phyloP scores from a whole-genome alignment of 1,140 invertebrate species.

The Drosophila suzukii region DNA sequence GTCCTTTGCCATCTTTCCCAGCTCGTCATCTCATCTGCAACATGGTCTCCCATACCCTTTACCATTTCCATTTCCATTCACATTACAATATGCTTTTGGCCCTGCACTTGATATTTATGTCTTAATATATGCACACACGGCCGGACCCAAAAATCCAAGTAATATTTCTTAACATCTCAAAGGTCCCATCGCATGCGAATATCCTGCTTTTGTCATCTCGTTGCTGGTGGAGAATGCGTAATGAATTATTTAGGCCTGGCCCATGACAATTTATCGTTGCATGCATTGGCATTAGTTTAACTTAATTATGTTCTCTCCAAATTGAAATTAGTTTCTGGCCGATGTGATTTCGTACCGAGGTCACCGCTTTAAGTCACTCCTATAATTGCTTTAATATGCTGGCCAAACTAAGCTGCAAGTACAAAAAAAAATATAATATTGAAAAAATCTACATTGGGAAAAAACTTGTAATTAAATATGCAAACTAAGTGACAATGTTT shows the following conservation, averaged over 20 bases:
- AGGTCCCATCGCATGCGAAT: constrained; percentile 16
- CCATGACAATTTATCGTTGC: constrained; percentile 47
- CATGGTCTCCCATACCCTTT: neutral
- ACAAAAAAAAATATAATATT: constrained; percentile 3
- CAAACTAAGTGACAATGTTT: constrained; percentile 60
- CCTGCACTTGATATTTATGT: constrained; percentile 69
- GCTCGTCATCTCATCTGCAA: constrained; percentile 59
- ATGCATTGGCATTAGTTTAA: constrained; percentile 55
- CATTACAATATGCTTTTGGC: constrained; percentile 41
- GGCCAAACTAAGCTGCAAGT: constrained; percentile 7
- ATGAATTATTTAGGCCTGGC: constrained; percentile 70
- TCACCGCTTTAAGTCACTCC: constrained; percentile 19
- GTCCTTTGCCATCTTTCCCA: constrained; percentile 8
- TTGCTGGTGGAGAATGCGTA: constrained; percentile 39
- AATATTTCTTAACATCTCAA: constrained; percentile 66
- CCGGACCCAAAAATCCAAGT: constrained; percentile 53
- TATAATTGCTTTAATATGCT: constrained; percentile 19
- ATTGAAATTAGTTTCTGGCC: constrained; percentile 40
- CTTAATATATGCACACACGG: constrained; percentile 75
- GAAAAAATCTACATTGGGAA: constrained; percentile 6
- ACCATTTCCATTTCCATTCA: constrained; percentile 7
- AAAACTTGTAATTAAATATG: constrained; percentile 53
- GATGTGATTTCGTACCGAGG: constrained; percentile 22
- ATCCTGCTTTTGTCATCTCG: constrained; percentile 50
- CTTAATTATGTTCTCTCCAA: constrained; percentile 47